Percentiles rank a stretch among this genome's conserved stretches.
These are phyloP conservation scores for Octopus sinensis DNA, from an alignment of 1,140 invertebrate species.

Conservation along the genomic window DNA sequence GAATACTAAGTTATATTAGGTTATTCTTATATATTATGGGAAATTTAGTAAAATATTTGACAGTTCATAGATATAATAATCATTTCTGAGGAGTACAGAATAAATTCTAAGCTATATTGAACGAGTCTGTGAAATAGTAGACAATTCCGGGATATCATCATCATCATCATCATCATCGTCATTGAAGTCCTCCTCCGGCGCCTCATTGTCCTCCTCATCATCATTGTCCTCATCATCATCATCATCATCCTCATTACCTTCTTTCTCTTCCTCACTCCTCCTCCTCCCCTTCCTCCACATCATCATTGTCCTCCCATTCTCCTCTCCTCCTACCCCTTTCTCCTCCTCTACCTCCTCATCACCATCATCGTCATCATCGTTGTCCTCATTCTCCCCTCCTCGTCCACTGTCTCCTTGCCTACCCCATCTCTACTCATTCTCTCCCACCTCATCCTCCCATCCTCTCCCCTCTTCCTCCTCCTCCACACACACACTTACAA, in stretches of 20 bases:
- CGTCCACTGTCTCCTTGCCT: neutral
- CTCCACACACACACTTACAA: too few species aligned
- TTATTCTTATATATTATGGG: too few species aligned
- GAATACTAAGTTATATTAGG: too few species aligned
- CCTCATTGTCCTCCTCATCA: too few species aligned
- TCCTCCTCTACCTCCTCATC: conserved; percentile 16
- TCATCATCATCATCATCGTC: too few species aligned
- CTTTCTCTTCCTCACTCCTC: too few species aligned
- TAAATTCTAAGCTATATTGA: too few species aligned
- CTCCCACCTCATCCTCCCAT: neutral
- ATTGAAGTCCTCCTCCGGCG: too few species aligned
- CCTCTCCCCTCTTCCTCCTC: neutral
- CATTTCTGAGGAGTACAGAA: neutral
- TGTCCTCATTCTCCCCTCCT: neutral
- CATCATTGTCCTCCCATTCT: conserved; percentile 21
- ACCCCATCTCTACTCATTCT: neutral
- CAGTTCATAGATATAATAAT: conserved; percentile 4
- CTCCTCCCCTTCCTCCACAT: conserved; percentile 13
- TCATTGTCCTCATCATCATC: too few species aligned
- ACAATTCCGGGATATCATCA: too few species aligned
- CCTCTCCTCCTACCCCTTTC: conserved; percentile 1
- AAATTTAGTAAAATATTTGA: neutral
- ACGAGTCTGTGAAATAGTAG: too few species aligned
- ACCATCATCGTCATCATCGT: conserved; percentile 4
- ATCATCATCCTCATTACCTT: too few species aligned